These are phyloP conservation scores for Nanorana parkeri DNA, from an alignment of 2,113 vertebrate species.

Conservation along the genomic window DNA sequence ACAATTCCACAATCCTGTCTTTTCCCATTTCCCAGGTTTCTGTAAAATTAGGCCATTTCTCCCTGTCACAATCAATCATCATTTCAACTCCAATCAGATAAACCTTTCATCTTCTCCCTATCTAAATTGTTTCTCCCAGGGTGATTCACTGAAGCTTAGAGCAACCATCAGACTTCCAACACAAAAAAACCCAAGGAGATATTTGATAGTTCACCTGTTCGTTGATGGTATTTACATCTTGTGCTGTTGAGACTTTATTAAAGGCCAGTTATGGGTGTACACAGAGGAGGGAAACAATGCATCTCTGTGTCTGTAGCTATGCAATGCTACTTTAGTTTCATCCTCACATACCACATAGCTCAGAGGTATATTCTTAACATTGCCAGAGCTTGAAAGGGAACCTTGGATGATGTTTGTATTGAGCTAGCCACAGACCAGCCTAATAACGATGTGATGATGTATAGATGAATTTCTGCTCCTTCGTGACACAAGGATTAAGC, in stretches of 20 bases:
- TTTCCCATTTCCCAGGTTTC: constrained; percentile 51
- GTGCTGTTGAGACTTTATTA: constrained; percentile 73
- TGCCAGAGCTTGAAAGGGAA: constrained; percentile 70
- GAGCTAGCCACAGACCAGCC: constrained; percentile 73
- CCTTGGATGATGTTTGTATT: constrained; percentile 75
- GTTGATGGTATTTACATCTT: constrained; percentile 71
- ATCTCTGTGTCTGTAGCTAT: constrained; percentile 79
- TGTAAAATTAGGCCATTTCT: constrained; percentile 67
- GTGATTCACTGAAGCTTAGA: constrained; percentile 62
- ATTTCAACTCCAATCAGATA: constrained; percentile 72
- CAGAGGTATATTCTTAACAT: constrained; percentile 81
- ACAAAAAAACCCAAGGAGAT: constrained; percentile 68
- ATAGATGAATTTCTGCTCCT: constrained; percentile 87
- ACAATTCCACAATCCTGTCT: constrained; percentile 38
- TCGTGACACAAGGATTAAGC: constrained; percentile 83
- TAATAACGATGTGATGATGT: constrained; percentile 94
- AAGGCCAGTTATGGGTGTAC: constrained; percentile 75
- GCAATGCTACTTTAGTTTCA: constrained; percentile 85
- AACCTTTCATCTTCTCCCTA: constrained; percentile 69
- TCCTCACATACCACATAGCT: constrained; percentile 80
- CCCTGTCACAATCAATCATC: constrained; percentile 74
- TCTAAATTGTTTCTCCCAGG: constrained; percentile 72
- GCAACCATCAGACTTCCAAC: constrained; percentile 66
- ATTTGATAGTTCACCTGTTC: constrained; percentile 74
- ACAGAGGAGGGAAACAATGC: constrained; percentile 77